Conservation (phyloP, 2,797 vertebrate species). For the Enteromius paludinosus region DNA sequence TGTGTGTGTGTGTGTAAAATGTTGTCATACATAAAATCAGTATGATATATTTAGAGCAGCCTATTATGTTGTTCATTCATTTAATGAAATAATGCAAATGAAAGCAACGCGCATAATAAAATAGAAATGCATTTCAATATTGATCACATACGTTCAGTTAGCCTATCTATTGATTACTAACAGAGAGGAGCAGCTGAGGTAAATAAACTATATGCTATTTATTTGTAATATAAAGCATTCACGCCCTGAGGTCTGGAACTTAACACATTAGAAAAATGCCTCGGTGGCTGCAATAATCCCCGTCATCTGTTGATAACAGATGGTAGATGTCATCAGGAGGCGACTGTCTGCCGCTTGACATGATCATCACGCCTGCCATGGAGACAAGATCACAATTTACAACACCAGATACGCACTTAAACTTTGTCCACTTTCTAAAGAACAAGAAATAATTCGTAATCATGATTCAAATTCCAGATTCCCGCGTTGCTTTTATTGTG, state of each 20-base stretch:
- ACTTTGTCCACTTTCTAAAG: conserved; percentile 31
- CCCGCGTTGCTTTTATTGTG: background rate
- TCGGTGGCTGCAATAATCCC: conserved; percentile 74
- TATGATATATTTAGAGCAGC: background rate
- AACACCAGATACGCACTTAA: conserved; percentile 18
- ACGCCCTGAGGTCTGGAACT: conserved; percentile 33
- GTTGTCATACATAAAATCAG: conserved; percentile 2
- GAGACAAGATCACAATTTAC: conserved; percentile 39
- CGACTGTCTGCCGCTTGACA: conserved; percentile 71
- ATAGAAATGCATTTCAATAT: background rate
- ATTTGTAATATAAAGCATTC: conserved; percentile 38
- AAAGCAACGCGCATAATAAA: background rate
- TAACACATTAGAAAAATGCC: conserved; percentile 51
- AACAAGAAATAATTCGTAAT: background rate
- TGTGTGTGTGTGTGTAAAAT: background rate
- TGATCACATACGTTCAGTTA: background rate
- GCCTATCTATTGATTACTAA: background rate
- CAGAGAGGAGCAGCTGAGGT: conserved; percentile 8
- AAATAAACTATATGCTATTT: conserved; percentile 22
- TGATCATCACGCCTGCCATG: conserved; percentile 56
- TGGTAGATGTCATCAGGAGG: conserved; percentile 73
- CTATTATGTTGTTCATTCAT: background rate
- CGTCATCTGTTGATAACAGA: conserved; percentile 70
- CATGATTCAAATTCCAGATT: conserved; percentile 9
- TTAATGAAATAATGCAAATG: background rate